Percentiles rank a stretch among this genome's conserved stretches.
phyloP scores from a whole-genome alignment of 2,797 vertebrate genomes.

The Vipera latastei region DNA sequence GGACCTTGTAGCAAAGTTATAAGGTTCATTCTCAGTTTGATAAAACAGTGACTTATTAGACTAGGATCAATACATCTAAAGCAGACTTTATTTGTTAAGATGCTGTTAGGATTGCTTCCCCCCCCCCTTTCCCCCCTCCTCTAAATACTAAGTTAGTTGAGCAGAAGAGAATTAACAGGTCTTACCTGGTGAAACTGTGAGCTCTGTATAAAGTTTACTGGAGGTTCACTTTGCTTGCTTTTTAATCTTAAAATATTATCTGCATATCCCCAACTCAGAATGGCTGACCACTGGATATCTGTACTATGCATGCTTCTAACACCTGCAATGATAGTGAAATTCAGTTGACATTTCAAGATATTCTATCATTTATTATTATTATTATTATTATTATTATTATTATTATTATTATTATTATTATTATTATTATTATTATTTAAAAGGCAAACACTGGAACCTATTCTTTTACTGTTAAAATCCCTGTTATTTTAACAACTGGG shows the following conservation, averaged over 20 bases:
- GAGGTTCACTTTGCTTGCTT: constrained; percentile 97
- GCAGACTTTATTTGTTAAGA: background rate
- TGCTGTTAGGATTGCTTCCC: background rate
- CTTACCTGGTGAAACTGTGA: constrained; percentile 92
- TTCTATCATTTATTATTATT: background rate
- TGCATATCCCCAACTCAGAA: constrained; percentile 96
- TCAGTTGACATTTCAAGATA: background rate
- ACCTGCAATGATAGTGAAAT: constrained; percentile 67
- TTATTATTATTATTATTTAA: background rate
- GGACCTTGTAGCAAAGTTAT: background rate
- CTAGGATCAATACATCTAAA: background rate
- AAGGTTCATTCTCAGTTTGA: background rate
- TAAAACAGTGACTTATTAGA: background rate
- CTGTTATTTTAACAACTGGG: background rate
- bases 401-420: background rate
- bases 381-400: background rate
- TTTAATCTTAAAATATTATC: constrained; percentile 95
- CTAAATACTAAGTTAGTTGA: background rate
- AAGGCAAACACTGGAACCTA: background rate
- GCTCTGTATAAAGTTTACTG: constrained; percentile 95
- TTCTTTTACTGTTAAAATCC: background rate
- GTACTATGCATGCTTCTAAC: constrained; percentile 99
- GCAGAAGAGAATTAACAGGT: background rate
- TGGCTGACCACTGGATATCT: constrained; percentile 98
- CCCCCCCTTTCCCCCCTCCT: background rate